A percentile compares a stretch with the other conserved stretches of the same genome.
These are phyloP conservation scores for Synaphobranchus kaupii DNA, from an alignment of 2,797 vertebrate species.

Conservation along the genomic window DNA sequence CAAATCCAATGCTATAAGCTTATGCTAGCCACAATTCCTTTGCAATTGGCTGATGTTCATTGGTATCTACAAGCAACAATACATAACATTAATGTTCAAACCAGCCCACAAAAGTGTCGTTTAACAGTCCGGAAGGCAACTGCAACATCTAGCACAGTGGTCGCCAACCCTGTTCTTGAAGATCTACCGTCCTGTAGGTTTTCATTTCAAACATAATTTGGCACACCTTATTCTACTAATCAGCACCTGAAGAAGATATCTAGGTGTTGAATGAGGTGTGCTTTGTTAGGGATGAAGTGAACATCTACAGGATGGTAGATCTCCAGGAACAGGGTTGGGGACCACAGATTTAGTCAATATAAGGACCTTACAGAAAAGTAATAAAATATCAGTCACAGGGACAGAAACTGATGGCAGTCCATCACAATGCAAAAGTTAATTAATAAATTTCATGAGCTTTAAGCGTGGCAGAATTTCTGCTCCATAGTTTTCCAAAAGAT, in stretches of 20 bases:
- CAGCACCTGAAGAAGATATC: too few species aligned
- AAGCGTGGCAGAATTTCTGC: not conserved
- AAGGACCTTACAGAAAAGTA: not conserved
- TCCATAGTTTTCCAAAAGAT: too few species aligned
- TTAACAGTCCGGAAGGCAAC: not conserved
- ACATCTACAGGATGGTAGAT: too few species aligned
- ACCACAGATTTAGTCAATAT: not conserved
- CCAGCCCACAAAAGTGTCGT: not conserved
- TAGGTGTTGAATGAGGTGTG: too few species aligned
- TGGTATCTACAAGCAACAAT: not conserved
- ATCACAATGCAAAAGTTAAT: not conserved
- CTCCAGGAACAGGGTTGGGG: too few species aligned
- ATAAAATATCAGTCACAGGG: not conserved
- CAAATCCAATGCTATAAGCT: not conserved
- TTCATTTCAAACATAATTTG: too few species aligned
- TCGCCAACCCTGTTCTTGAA: too few species aligned
- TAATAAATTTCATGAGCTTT: not conserved
- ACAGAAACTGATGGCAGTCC: too few species aligned
- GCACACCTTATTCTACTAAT: too few species aligned
- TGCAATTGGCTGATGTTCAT: not conserved
- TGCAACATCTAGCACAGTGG: too few species aligned
- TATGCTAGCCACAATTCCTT: not conserved
- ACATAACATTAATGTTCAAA: not conserved
- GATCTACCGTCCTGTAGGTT: too few species aligned
- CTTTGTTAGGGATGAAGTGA: too few species aligned